Base-by-base conservation (phyloP, 2,888 invertebrate genomes). In the Limnephilus lunatus region DNA sequence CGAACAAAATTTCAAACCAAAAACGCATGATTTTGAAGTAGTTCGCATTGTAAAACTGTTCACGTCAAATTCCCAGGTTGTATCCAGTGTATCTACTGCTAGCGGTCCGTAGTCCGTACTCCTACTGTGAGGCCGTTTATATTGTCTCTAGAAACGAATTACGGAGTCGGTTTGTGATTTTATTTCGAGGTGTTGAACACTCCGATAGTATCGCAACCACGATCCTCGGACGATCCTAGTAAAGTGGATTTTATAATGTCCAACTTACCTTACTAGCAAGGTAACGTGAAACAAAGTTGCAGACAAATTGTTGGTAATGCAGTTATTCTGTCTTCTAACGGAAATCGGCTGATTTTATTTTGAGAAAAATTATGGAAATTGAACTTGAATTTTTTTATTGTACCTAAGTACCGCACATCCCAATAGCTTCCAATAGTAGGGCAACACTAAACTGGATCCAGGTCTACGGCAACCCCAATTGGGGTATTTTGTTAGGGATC, bases 191-290 rank as follows among this genome's bases (percentile, higher is more conserved):
- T 85, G 39, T 39, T 39, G 85, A 39, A 39, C 85, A n/a, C 39
- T 39, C n/a, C 3, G 85, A 85, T 85, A n/a, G 35, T 44, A 85
- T 85, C 85, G 85, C 85, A n/a, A 39, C 85, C 85, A 85, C 85
- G 85, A 85, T 39, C 25, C 85, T 39, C 85, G 35, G 85, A 85
- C 35, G 31, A 31, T 39, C 85, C 85, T n/a, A 39, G 25, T 85
- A 39, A 85, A 85, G 39, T n/a, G 85, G 14, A 4, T 12, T 35
- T 85, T 85, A 39, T 85, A 85, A 85, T 85, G 85, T 15, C 39
- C 39, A 82, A 32, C 31, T 82, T 30, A 32, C 11, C 12, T 12
- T 12, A 44, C 30, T 0, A 82, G 14, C 30, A 31, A 14, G 82
- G 31, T 82, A 19, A 82, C 12, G 32, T 82, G 30, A 32, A 82